Conservation (phyloP, 1,140 invertebrate genomes). For the Nomia melanderi region DNA sequence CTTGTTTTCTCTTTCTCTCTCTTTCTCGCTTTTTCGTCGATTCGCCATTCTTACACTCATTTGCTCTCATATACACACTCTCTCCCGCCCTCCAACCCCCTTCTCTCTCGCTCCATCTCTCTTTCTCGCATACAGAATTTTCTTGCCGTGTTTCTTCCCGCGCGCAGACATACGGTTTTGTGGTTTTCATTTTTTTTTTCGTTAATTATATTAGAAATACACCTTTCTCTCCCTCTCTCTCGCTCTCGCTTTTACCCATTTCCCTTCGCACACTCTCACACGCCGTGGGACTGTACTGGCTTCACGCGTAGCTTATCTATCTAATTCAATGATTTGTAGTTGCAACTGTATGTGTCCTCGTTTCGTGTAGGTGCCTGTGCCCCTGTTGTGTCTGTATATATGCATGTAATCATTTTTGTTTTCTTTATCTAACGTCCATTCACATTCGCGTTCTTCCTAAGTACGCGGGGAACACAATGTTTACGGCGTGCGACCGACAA, state of each 20-base stretch:
- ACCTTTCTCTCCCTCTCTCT: not conserved
- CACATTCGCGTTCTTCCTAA: not conserved
- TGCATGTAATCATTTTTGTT: not conserved
- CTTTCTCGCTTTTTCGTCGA: conserved; percentile 20
- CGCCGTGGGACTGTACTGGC: conserved; percentile 74
- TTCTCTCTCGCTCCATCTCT: too few species aligned
- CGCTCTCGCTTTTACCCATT: not conserved
- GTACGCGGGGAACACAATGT: not conserved
- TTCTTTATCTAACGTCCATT: too few species aligned
- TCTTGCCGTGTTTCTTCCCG: conserved; percentile 9
- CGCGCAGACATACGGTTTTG: conserved; percentile 26
- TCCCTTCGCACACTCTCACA: conserved; percentile 65
- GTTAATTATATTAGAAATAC: conserved; percentile 40
- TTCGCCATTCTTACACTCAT: not conserved
- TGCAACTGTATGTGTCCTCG: conserved; percentile 22
- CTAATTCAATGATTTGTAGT: conserved; percentile 70
- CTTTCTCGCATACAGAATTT: not conserved
- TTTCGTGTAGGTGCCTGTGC: not conserved
- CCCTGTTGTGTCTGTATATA: not conserved
- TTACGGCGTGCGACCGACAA: not conserved
- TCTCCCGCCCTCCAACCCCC: too few species aligned
- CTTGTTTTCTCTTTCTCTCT: conserved; percentile 39
- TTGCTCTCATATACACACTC: not conserved
- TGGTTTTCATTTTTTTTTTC: conserved; percentile 7
- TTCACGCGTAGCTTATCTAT: conserved; percentile 72